A percentile compares a stretch with the other conserved stretches of the same genome.
phyloP scores from a whole-genome alignment of 2,888 invertebrate species.

The Ganaspis brasiliensis region DNA sequence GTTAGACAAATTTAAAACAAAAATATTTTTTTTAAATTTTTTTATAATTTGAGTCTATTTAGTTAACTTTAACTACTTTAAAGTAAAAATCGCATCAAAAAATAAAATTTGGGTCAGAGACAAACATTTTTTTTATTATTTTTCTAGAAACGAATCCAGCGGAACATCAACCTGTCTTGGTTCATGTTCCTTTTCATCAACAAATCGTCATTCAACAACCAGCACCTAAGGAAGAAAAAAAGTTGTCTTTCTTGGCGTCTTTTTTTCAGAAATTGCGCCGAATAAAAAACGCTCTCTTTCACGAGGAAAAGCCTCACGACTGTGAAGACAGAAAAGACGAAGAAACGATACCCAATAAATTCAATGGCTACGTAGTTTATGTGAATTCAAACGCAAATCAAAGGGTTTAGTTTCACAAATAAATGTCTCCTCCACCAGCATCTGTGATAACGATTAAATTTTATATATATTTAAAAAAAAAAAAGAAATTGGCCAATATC shows the following conservation, averaged over 20 bases:
- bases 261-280: conserved; percentile 66
- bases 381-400: conserved; percentile 38
- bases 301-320: conserved; percentile 48
- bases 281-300: conserved; percentile 67
- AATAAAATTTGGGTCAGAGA: neutral
- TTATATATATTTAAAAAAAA: no score
- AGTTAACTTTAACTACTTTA: no score
- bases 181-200: conserved; percentile 70
- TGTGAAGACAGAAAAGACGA: conserved; percentile 54
- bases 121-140: neutral
- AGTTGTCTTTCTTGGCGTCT: conserved; percentile 60
- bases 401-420: neutral
- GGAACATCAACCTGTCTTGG: conserved; percentile 54
- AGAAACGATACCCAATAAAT: conserved; percentile 43
- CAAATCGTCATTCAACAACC: conserved; percentile 68
- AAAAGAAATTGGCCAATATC: no score
- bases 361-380: conserved; percentile 46
- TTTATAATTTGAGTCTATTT: no score
- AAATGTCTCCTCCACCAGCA: neutral
- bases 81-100: neutral
- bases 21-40: no score
- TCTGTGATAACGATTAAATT: conserved; percentile 22
- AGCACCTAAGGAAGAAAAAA: conserved; percentile 60
- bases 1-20: no score
- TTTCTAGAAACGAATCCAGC: conserved; percentile 45